phyloP scores from a whole-genome alignment of 2,888 invertebrate species.

The Punctoribates punctum region DNA sequence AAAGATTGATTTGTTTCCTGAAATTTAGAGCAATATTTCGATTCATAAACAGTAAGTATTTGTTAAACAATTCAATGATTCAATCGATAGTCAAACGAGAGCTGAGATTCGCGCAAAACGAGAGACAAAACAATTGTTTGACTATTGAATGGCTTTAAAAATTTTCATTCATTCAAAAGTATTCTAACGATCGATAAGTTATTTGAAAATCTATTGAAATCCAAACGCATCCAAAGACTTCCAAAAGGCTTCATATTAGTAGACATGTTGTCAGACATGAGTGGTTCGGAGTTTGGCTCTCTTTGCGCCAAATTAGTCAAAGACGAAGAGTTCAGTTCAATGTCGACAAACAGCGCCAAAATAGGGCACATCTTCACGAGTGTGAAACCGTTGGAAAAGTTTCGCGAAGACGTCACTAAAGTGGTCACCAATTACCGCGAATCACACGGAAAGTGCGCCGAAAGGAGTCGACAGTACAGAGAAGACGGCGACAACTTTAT shows the following conservation, averaged over 20 bases:
- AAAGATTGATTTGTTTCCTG: neutral
- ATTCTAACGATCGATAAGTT: too few species aligned
- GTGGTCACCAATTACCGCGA: neutral
- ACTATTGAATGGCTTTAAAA: too few species aligned
- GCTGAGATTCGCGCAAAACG: too few species aligned
- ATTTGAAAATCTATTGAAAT: neutral
- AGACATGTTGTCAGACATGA: neutral
- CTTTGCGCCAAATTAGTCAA: constrained; percentile 12
- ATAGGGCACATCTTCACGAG: neutral
- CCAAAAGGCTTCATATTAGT: neutral
- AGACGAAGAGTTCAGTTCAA: neutral
- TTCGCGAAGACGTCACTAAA: constrained; percentile 10
- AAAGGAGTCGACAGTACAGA: neutral
- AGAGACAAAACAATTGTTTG: too few species aligned
- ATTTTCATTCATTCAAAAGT: too few species aligned
- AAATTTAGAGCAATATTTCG: constrained; percentile 21
- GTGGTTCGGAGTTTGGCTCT: neutral
- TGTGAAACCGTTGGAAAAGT: neutral
- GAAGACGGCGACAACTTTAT: neutral
- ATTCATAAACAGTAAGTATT: constrained; percentile 24
- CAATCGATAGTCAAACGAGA: too few species aligned
- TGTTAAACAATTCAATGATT: neutral
- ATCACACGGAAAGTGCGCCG: neutral
- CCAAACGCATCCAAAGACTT: too few species aligned
- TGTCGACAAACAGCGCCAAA: neutral